Evolutionary conservation across 1,140 invertebrate species (phyloP).

Genomic region (Hycleus cichorii): DNA sequence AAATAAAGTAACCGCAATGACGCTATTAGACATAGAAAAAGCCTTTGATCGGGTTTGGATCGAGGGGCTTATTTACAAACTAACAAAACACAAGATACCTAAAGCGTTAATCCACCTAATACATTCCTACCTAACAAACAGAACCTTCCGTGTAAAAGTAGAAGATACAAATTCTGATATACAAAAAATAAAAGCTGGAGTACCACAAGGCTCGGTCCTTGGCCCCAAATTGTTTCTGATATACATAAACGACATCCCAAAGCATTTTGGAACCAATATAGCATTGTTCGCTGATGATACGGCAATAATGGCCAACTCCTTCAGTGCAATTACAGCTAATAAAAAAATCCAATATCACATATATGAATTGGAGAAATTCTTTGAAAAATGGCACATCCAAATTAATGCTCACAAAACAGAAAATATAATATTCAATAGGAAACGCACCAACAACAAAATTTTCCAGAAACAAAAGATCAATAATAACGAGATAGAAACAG

Average conservation of each 20-base stretch:
- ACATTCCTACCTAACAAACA: not conserved
- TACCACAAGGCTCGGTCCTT: not conserved
- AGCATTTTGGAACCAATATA: not conserved
- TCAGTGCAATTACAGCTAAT: not conserved
- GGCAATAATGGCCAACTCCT: not conserved
- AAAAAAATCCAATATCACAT: too few species aligned
- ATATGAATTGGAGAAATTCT: too few species aligned
- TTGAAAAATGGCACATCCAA: too few species aligned
- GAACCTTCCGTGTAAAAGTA: not conserved
- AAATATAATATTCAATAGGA: not conserved
- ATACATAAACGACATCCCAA: not conserved
- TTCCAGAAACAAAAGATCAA: not conserved
- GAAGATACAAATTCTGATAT: not conserved
- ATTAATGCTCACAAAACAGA: too few species aligned
- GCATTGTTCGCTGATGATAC: not conserved
- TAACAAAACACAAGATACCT: not conserved
- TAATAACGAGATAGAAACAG: not conserved
- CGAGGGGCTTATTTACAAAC: not conserved
- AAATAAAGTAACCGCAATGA: conserved; percentile 16
- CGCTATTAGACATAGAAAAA: conserved; percentile 25
- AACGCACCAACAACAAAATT: not conserved
- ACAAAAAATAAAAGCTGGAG: not conserved
- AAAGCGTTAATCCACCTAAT: not conserved
- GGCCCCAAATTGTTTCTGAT: not conserved
- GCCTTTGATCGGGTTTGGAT: not conserved